These are phyloP conservation scores for Heptranchias perlo DNA, from an alignment of 2,113 vertebrate genomes.

Conservation along the genomic window DNA sequence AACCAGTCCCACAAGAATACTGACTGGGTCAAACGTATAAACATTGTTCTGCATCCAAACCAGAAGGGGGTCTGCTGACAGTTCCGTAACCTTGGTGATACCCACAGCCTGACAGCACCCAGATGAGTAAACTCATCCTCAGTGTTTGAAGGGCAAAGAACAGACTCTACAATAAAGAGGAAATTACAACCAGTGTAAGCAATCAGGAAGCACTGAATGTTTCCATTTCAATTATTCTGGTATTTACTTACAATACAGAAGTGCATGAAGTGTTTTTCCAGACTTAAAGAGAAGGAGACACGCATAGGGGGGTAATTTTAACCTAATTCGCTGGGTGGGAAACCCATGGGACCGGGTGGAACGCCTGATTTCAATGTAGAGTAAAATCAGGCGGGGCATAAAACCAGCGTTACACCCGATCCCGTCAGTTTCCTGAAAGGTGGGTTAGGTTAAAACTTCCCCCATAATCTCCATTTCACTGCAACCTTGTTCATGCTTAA, in stretches of 20 bases:
- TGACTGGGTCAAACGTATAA: background rate
- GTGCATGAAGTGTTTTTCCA: background rate
- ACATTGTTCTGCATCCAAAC: background rate
- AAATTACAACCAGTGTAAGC: background rate
- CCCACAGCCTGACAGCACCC: background rate
- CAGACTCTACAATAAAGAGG: background rate
- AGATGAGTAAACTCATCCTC: background rate
- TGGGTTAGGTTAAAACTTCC: background rate
- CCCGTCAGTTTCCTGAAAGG: background rate
- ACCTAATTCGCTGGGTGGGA: background rate
- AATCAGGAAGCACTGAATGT: background rate
- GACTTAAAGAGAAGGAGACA: background rate
- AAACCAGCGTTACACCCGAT: background rate
- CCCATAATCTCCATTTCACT: background rate
- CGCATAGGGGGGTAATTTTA: background rate
- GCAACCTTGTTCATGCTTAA: background rate
- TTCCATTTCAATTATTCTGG: background rate
- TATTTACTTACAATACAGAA: background rate
- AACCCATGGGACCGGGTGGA: background rate
- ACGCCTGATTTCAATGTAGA: background rate
- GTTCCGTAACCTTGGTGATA: background rate
- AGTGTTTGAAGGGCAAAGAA: background rate
- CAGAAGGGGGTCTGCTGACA: background rate
- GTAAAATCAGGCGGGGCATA: background rate
- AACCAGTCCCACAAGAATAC: background rate